Base-by-base conservation (phyloP, 2,797 vertebrate genomes). In the Tadarida brasiliensis region DNA sequence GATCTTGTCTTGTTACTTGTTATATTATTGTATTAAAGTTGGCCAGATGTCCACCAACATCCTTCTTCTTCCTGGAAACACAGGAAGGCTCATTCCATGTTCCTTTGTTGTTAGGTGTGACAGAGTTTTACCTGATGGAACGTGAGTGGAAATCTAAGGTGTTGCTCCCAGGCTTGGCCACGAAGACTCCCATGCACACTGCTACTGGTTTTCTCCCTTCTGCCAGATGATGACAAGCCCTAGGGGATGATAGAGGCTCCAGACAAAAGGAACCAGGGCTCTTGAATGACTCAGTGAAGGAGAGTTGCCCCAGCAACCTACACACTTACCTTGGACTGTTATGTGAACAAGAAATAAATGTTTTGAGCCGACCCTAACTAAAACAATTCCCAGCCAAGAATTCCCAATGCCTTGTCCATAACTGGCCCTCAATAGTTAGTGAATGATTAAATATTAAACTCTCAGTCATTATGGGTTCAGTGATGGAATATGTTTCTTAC, bases 371-470 rank as follows among this genome's bases (percentile, higher is more conserved):
- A 28, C 1, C 65, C 14, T 80, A 76, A 33, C 47, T 47, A 24
- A 95, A 96, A 89, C n/a, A 83, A 24, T 61, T 47, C 10, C 87
- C 47, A 65, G 57, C 86, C 83, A 93, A 89, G 30, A 94, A 81
- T 94, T 86, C 14, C 15, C 20, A 44, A 44, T 73, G 35, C 20
- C 67, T 63, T 57, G 56, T 39, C 11, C 9, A 7, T 22, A 33
- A 76, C 5, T 61, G 84, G 20, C 47, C 49, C 33, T 86, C n/a
- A n/a, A 8, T 28, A 83, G 14, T 30, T n/a, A 89, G 8, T 70
- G 30, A 81, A 39, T 11, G 47, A 73, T 1, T 33, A 24, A 61
- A 54, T 49, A 30, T 65, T 77, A 87, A 49, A 77, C 35, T 49
- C 35, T 73, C 19, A 49, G 14, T 47, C 87, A 81, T 39, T 67